A percentile compares a stretch with the other conserved stretches of the same genome.
These are phyloP conservation scores for Pseudochirops cupreus DNA, from an alignment of 2,797 vertebrate genomes.

Conservation along the genomic window DNA sequence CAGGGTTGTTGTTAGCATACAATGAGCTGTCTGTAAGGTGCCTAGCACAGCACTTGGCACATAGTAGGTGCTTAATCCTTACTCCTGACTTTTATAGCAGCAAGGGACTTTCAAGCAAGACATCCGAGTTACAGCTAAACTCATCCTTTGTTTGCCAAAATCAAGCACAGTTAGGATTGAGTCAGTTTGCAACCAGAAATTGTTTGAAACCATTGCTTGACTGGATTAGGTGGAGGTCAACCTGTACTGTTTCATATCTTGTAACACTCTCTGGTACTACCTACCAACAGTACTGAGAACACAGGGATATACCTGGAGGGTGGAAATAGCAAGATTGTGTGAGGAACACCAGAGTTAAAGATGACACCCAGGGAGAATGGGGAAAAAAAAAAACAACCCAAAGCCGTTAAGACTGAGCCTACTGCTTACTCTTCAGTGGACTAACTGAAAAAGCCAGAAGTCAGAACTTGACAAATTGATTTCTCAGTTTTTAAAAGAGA, in stretches of 20 bases:
- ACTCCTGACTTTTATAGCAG: neutral
- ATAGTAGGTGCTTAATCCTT: neutral
- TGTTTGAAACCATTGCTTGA: neutral
- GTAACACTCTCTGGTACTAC: neutral
- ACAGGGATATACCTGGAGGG: rapidly evolving
- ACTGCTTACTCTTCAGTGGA: neutral
- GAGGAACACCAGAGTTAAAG: neutral
- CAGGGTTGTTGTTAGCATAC: neutral
- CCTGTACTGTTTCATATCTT: neutral
- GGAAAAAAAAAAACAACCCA: neutral
- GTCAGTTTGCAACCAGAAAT: neutral
- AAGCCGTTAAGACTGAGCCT: neutral
- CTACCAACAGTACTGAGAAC: neutral
- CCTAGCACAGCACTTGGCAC: neutral
- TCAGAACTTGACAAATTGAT: neutral
- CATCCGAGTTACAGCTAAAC: constrained; percentile 37
- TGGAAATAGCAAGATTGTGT: neutral
- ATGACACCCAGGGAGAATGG: neutral
- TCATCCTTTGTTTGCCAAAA: constrained; percentile 9
- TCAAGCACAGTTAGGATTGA: neutral
- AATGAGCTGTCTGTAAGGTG: neutral
- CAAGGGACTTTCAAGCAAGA: constrained; percentile 21
- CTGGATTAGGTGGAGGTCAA: neutral
- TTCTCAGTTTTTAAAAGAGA: neutral
- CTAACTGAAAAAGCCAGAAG: neutral